phyloP scores from a whole-genome alignment of 1,140 invertebrate species.

The Cyrtorhinus lividipennis region DNA sequence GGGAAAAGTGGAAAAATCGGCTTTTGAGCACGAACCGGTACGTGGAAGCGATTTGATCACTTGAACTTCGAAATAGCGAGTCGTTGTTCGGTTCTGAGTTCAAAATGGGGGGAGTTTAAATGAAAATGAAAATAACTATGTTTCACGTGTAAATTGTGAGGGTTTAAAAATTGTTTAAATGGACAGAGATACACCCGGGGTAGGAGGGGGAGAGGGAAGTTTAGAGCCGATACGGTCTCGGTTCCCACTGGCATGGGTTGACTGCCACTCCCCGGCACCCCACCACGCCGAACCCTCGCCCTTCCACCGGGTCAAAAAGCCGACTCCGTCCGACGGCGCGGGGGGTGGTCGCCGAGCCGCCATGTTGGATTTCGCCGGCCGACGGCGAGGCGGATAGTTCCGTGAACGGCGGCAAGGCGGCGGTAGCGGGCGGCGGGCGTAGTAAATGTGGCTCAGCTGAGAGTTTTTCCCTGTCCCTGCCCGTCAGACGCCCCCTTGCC shows the following conservation, averaged over 20 bases:
- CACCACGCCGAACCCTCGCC: neutral
- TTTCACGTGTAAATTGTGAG: neutral
- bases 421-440: too few species aligned
- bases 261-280: neutral
- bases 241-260: neutral
- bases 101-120: neutral
- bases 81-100: neutral
- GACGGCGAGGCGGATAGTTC: too few species aligned
- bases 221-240: neutral
- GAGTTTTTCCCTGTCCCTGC: too few species aligned
- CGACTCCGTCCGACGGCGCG: neutral
- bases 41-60: neutral
- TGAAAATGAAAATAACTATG: too few species aligned
- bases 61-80: neutral
- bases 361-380: too few species aligned
- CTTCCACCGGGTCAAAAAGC: neutral
- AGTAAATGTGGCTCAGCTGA: too few species aligned
- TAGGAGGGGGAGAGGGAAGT: neutral
- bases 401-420: too few species aligned
- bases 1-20: neutral
- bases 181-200: neutral
- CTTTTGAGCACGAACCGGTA: neutral
- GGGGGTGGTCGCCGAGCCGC: too few species aligned
- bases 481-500: too few species aligned
- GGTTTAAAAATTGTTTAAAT: neutral